A percentile compares a stretch with the other conserved stretches of the same genome.
These are phyloP conservation scores for Melanotus villosus DNA, from an alignment of 2,888 invertebrate genomes.

Conservation along the genomic window DNA sequence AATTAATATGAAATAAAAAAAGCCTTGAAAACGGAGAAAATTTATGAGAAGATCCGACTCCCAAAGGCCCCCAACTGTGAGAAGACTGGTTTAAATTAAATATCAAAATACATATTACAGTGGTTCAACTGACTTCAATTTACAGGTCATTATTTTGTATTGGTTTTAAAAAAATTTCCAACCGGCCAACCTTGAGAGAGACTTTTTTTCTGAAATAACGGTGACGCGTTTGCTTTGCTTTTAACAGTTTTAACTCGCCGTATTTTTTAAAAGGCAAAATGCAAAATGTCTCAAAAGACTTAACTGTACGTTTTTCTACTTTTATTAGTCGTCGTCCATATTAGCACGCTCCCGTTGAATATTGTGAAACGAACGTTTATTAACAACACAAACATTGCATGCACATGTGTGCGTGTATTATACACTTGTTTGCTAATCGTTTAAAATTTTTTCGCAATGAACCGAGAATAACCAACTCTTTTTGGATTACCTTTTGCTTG, in stretches of 20 bases:
- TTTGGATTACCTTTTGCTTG: neutral
- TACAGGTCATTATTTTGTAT: neutral
- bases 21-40: neutral
- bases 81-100: conserved; percentile 5
- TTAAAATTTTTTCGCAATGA: conserved; percentile 15
- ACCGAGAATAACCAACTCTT: neutral
- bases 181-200: too few species aligned
- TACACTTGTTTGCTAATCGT: conserved; percentile 19
- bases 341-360: conserved; percentile 4
- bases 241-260: conserved; percentile 1
- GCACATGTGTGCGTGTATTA: neutral
- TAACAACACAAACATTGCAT: conserved; percentile 27
- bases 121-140: neutral
- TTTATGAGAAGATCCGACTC: conserved; percentile 1
- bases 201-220: conserved; percentile 2
- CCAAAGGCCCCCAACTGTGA: neutral
- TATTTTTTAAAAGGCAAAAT: too few species aligned
- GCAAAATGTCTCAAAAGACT: neutral
- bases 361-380: conserved; percentile 18
- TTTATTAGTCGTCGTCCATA: conserved; percentile 4
- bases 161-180: neutral
- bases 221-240: conserved; percentile 4
- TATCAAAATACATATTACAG: neutral
- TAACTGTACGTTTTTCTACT: neutral
- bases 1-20: neutral